phyloP scores from a whole-genome alignment of 2,113 vertebrate species.

The Atrichornis clamosus region DNA sequence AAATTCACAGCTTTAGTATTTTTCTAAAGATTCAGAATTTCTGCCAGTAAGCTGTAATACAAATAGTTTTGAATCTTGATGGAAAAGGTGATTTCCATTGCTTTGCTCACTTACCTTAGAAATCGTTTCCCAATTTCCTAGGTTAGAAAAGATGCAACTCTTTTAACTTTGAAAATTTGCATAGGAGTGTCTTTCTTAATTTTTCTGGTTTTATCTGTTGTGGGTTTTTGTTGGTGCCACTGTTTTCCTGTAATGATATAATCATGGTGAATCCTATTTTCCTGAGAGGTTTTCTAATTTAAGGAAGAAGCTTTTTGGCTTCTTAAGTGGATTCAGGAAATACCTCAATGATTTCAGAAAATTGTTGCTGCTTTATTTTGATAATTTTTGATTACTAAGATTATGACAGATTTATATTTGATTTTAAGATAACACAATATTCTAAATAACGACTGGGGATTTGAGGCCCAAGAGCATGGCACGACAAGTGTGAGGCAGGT shows the following conservation, averaged over 20 bases:
- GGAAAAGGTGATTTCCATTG: neutral
- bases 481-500: neutral
- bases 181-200: neutral
- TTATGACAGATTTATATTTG: neutral
- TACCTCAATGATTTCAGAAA: neutral
- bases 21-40: neutral
- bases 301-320: neutral
- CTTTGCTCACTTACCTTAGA: neutral
- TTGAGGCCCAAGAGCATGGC: neutral
- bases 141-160: neutral
- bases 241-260: neutral
- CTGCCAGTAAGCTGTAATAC: neutral
- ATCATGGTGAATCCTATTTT: neutral
- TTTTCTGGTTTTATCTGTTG: neutral
- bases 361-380: neutral
- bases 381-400: neutral
- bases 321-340: neutral
- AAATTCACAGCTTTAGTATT: neutral
- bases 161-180: neutral
- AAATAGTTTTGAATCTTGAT: neutral
- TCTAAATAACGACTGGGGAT: fast-evolving
- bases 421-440: neutral
- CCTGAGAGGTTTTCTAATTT: neutral
- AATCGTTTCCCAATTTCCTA: neutral
- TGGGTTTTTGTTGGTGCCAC: neutral